Base-by-base conservation (phyloP, 2,888 invertebrate species). In the Oscheius sp. region DNA sequence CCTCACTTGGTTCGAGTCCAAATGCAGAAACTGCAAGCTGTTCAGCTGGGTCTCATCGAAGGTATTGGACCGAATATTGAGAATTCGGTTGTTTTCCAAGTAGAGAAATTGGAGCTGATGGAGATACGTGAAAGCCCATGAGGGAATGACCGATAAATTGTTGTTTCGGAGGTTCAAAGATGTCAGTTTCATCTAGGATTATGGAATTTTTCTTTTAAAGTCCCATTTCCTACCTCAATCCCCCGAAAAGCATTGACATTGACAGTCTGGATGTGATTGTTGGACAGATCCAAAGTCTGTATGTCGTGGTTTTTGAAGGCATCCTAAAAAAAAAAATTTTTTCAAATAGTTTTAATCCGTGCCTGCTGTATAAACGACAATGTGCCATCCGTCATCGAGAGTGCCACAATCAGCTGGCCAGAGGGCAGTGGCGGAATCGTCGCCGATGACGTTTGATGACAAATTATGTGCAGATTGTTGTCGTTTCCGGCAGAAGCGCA, bases 161-260 rank as follows among this genome's bases (percentile, higher is more conserved):
- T 89, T 89, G 51, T 80, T 74, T 13, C 82, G 78, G n/a, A 89
- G 76, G 58, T 85, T 75, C 21, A 89, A 79, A 58, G 83, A 79
- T 5, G 79, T 78, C 33, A 87, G 73, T 62, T 84, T 83, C 75
- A 79, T 83, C 84, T 86, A 21, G 74, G 47, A 65, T 47, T 47
- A 32, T 51, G 11, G 35, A 37, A 35, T 1, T 51, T 4, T 29
- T 21, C 21, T 21, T 50, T 13, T n/a, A 11, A 48, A 9, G 42
- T n/a, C 21, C 21, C 21, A 21, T 21, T 21, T 21, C 21, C 21
- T 51, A 85, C 87, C 81, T 89, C 88, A 2, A 89, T 75, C n/a
- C 87, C 87, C 33, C 87, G 78, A 70, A 89, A 89, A 2, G 88
- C 87, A 65, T 89, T 89, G 21, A 86, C 88, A 75, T 89, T 89